Evolutionary conservation across 2,888 invertebrate species (phyloP).

Genomic region (Lapara coniferarum): DNA sequence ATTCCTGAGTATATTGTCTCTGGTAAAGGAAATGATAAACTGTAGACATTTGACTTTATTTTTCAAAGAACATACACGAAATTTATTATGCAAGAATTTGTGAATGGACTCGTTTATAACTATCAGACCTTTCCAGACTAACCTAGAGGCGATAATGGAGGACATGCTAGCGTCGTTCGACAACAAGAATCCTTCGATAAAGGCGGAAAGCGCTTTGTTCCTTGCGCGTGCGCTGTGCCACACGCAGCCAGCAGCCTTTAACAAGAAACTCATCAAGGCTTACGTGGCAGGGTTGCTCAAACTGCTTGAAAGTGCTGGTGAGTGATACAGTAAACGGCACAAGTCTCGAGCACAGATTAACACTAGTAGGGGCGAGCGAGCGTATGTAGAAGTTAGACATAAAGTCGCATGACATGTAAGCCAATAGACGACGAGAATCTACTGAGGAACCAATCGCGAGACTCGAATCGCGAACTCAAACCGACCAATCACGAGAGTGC

Average conservation of each 20-base stretch:
- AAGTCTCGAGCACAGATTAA: background rate
- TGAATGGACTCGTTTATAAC: background rate
- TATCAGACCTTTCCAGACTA: conserved; percentile 83
- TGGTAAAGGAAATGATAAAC: no score
- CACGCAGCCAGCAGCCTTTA: conserved; percentile 91
- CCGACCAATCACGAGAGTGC: no score
- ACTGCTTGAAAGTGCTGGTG: conserved; percentile 89
- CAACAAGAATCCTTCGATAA: conserved; percentile 95
- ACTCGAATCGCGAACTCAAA: no score
- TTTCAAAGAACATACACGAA: no score
- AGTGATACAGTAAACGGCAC: conserved; percentile 30
- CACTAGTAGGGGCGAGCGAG: no score
- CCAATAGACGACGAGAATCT: no score
- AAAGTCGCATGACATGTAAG: no score
- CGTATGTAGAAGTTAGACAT: no score
- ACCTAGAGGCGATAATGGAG: conserved; percentile 92
- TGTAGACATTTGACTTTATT: no score
- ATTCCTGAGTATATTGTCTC: no score
- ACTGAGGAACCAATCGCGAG: no score
- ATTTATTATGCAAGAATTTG: no score
- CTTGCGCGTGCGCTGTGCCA: conserved; percentile 91
- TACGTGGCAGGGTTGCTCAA: conserved; percentile 91
- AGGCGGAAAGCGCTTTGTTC: conserved; percentile 93
- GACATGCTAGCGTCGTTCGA: conserved; percentile 93
- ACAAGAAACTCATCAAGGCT: conserved; percentile 95